These are phyloP conservation scores for Pluvianellus socialis DNA, from an alignment of 2,113 vertebrate genomes.

Conservation along the genomic window DNA sequence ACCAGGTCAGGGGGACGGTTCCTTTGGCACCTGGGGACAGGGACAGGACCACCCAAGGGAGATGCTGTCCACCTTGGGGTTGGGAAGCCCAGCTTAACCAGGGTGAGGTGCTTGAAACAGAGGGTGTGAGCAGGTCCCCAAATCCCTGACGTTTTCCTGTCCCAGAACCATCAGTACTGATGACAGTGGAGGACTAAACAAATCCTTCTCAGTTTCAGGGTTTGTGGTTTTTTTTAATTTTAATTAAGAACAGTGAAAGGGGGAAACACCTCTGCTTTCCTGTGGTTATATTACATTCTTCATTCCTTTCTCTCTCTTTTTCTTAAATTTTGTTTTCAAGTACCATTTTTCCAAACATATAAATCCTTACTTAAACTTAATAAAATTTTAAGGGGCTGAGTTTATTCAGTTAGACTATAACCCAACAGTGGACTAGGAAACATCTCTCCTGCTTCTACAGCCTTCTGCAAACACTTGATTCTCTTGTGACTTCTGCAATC, in stretches of 20 bases:
- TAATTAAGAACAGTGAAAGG: slow-evolving; percentile 14
- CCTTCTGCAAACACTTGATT: slow-evolving; percentile 5
- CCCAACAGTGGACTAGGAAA: neutral
- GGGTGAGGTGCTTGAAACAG: neutral
- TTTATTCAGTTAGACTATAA: slow-evolving; percentile 3
- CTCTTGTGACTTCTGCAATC: neutral
- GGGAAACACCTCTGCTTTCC: slow-evolving; percentile 47
- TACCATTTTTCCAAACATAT: neutral
- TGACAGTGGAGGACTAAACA: neutral
- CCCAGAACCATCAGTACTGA: neutral
- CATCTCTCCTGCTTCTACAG: neutral
- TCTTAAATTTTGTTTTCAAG: neutral
- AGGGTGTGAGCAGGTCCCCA: neutral
- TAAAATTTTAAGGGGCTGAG: neutral
- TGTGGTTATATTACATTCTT: slow-evolving; percentile 11
- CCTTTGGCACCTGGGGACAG: neutral
- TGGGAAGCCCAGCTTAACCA: neutral
- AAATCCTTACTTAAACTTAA: slow-evolving; percentile 30
- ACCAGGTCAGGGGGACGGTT: neutral
- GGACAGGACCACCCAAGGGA: neutral
- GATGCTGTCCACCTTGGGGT: neutral
- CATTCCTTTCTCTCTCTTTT: neutral
- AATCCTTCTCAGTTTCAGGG: neutral
- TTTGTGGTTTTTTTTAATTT: neutral
- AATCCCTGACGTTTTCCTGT: neutral